Percentiles rank a stretch among this genome's conserved stretches.
These are phyloP conservation scores for Meles meles DNA, from an alignment of 2,113 vertebrate species.

Conservation along the genomic window DNA sequence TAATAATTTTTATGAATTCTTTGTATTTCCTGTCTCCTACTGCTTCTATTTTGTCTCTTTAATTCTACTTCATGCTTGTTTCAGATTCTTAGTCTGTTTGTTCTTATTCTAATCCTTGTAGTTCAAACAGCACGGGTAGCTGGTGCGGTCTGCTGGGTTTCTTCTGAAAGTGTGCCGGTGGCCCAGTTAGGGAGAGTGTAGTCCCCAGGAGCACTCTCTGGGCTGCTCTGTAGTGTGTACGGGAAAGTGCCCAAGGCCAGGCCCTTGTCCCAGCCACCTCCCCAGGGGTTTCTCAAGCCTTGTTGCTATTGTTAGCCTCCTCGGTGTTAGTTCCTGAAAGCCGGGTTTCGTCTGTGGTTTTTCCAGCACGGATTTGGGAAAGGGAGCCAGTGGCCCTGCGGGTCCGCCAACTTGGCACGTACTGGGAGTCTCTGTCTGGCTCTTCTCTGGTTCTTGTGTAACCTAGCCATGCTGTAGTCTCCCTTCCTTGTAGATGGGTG, in stretches of 20 bases:
- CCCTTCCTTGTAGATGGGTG: not conserved
- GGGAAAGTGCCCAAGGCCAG: not conserved
- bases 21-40: not conserved
- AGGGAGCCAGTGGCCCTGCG: not conserved
- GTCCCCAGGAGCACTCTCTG: not conserved
- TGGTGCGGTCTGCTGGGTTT: not conserved
- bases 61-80: not conserved
- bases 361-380: not conserved
- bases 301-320: not conserved
- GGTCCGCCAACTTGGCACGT: not conserved
- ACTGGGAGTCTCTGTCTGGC: not conserved
- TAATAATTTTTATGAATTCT: constrained; percentile 7
- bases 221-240: not conserved
- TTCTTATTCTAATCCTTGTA: not conserved
- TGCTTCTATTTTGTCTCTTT: not conserved
- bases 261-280: not conserved
- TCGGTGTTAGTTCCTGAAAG: not conserved
- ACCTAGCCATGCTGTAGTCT: not conserved
- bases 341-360: not conserved
- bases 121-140: not conserved
- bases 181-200: not conserved
- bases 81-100: not conserved
- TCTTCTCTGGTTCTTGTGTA: not conserved
- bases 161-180: not conserved
- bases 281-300: not conserved